These are phyloP conservation scores for Tolypeutes matacus DNA, from an alignment of 2,797 vertebrate genomes.

Conservation along the genomic window DNA sequence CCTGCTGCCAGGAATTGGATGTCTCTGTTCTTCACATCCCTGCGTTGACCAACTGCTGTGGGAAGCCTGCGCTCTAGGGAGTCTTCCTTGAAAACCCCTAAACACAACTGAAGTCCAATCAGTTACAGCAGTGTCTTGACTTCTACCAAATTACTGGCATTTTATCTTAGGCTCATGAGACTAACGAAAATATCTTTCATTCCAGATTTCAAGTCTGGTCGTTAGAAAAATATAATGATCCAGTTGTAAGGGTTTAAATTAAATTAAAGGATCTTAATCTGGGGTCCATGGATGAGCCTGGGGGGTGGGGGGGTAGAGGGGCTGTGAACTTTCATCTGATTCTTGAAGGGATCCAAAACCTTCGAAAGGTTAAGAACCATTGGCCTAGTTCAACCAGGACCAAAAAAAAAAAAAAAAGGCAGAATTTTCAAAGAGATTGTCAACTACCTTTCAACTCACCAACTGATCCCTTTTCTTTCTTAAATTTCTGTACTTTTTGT, in stretches of 20 bases:
- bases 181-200: neutral
- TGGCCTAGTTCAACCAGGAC: slow-evolving; percentile 36
- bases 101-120: neutral
- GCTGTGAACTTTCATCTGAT: slow-evolving; percentile 46
- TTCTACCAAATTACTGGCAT: neutral
- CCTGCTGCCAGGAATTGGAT: neutral
- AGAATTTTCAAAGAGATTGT: neutral
- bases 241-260: slow-evolving; percentile 22
- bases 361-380: slow-evolving; percentile 61
- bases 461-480: neutral
- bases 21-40: neutral
- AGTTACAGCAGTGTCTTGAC: neutral
- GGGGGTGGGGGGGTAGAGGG: neutral
- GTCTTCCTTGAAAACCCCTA: neutral
- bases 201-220: slow-evolving; percentile 21
- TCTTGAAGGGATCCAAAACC: slow-evolving; percentile 60
- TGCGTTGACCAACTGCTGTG: neutral
- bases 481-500: slow-evolving; percentile 17
- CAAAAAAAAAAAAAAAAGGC: slow-evolving; percentile 54
- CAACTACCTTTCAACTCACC: neutral
- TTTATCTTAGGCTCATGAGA: neutral
- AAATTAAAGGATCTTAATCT: slow-evolving; percentile 59
- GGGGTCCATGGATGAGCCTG: neutral
- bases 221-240: slow-evolving; percentile 3
- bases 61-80: neutral